These are phyloP conservation scores for Nomia melanderi DNA, from an alignment of 1,140 invertebrate genomes.

Conservation along the genomic window DNA sequence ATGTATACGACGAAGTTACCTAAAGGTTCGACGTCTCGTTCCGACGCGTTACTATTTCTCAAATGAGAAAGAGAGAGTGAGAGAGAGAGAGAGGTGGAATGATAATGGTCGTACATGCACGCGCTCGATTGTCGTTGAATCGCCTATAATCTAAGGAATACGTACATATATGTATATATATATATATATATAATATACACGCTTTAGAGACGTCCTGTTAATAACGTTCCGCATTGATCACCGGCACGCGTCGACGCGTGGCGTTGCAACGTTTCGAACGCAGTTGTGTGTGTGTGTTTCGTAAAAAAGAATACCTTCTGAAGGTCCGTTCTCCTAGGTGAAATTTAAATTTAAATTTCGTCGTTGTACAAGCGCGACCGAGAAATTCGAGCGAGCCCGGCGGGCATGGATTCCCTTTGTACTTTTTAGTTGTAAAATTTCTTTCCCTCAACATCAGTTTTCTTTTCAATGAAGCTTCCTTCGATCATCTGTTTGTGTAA, in stretches of 20 bases:
- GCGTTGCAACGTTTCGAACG: conserved; percentile 34
- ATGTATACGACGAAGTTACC: neutral
- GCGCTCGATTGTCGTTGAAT: conserved; percentile 21
- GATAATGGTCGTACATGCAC: neutral
- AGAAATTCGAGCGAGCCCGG: neutral
- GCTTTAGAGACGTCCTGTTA: conserved; percentile 50
- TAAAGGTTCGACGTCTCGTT: conserved; percentile 18
- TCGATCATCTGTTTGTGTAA: too few species aligned
- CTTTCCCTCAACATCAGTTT: too few species aligned
- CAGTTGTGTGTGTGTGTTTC: conserved; percentile 19
- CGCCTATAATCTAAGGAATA: conserved; percentile 25
- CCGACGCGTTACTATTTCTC: too few species aligned
- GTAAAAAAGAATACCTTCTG: too few species aligned
- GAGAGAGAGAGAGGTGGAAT: too few species aligned
- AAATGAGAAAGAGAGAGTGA: too few species aligned
- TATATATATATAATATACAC: conserved; percentile 15
- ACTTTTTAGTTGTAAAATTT: too few species aligned
- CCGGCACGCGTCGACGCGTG: conserved; percentile 23
- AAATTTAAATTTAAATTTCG: too few species aligned
- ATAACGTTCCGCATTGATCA: conserved; percentile 25
- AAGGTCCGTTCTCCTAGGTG: neutral
- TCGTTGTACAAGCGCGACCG: neutral
- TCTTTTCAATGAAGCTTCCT: too few species aligned
- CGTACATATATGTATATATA: conserved; percentile 16
- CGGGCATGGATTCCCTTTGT: too few species aligned